These are phyloP conservation scores for Stichopus horrens DNA, from an alignment of 53 echinoderm and acorn worm species.

Conservation along the genomic window DNA sequence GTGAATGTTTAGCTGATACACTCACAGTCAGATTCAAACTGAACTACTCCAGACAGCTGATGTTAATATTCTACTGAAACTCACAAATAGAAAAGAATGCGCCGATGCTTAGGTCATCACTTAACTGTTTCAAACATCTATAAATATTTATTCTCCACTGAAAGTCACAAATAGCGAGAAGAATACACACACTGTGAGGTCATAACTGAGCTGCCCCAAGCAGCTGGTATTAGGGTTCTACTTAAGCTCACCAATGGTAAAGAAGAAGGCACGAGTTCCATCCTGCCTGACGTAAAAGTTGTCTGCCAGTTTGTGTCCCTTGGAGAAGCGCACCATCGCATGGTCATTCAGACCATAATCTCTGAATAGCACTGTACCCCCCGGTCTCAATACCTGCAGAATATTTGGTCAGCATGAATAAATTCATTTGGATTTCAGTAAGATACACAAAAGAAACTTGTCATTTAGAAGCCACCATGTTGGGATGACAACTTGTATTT, in stretches of 20 bases:
- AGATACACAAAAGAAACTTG: background rate
- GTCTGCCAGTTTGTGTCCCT: slow-evolving; percentile 88
- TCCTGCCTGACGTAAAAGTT: slow-evolving; percentile 94
- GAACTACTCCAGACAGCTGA: too few relatives aligned
- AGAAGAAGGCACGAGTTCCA: slow-evolving; percentile 94
- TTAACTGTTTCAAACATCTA: too few relatives aligned
- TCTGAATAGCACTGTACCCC: slow-evolving; percentile 82
- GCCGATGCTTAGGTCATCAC: too few relatives aligned
- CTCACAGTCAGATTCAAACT: too few relatives aligned
- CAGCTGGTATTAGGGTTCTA: background rate
- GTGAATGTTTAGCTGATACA: too few relatives aligned
- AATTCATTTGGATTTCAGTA: background rate
- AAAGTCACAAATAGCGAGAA: too few relatives aligned
- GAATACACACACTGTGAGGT: too few relatives aligned
- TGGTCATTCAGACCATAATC: slow-evolving; percentile 95
- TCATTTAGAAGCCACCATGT: background rate
- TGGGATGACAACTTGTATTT: too few relatives aligned
- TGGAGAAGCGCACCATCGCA: slow-evolving; percentile 90
- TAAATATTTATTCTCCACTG: too few relatives aligned
- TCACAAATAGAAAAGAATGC: too few relatives aligned
- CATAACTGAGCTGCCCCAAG: too few relatives aligned
- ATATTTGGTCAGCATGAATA: background rate
- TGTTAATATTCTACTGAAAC: too few relatives aligned
- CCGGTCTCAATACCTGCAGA: slow-evolving; percentile 73
- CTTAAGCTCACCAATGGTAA: slow-evolving; percentile 68